A percentile compares a stretch with the other conserved stretches of the same genome.
Conservation (phyloP, 2,113 vertebrate genomes). For the Athene cunicularia region DNA sequence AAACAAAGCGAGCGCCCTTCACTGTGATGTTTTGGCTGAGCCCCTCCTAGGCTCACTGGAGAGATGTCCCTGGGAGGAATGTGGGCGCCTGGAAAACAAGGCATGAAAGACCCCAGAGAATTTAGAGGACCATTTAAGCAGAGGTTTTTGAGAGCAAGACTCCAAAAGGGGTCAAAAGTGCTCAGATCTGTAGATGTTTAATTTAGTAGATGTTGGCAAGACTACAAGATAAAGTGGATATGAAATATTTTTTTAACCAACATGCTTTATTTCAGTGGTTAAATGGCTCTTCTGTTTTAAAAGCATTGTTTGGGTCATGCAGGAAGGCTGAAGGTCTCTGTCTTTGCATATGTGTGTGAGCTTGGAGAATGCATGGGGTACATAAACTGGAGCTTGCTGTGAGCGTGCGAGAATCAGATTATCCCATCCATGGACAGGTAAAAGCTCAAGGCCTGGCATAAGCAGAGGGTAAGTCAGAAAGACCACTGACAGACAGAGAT, state of each 20-base stretch:
- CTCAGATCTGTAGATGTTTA: background rate
- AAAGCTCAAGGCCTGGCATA: background rate
- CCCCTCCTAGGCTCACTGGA: background rate
- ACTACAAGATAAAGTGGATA: background rate
- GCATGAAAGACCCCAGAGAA: background rate
- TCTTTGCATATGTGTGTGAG: background rate
- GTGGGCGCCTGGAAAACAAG: background rate
- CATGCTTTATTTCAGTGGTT: background rate
- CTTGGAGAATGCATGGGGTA: background rate
- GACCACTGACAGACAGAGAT: background rate
- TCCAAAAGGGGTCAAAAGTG: background rate
- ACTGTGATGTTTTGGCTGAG: background rate
- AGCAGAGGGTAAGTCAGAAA: background rate
- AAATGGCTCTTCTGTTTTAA: background rate
- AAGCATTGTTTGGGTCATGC: background rate
- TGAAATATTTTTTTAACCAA: background rate
- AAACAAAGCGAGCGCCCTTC: background rate
- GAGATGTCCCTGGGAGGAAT: background rate
- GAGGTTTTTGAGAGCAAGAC: background rate
- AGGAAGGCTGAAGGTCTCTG: background rate
- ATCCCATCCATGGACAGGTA: background rate
- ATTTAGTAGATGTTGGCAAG: background rate
- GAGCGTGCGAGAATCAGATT: background rate
- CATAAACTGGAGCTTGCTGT: background rate
- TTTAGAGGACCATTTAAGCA: background rate